phyloP scores from a whole-genome alignment of 2,888 invertebrate genomes.

The Teleogryllus oceanicus region DNA sequence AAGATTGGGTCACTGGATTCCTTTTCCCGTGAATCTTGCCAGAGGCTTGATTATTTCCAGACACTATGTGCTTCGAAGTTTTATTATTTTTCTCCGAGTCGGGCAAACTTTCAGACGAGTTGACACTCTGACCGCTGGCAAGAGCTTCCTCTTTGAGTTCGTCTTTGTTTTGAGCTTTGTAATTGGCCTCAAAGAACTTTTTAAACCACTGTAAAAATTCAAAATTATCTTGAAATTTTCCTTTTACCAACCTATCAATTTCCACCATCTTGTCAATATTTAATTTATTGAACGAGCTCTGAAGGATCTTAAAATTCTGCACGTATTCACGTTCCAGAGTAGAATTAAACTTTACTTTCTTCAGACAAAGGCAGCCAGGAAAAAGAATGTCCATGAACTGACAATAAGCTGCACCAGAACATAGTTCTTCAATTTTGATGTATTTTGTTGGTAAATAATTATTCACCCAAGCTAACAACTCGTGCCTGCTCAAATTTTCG shows the following conservation, averaged over 20 bases:
- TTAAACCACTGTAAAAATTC: constrained; percentile 99
- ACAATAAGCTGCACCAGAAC: constrained; percentile 61
- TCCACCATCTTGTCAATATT: constrained; percentile 95
- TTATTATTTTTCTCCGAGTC: neutral
- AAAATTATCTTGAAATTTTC: constrained; percentile 98
- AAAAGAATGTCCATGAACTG: constrained; percentile 58
- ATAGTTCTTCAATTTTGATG: constrained; percentile 59
- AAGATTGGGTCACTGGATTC: neutral
- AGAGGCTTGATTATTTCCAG: no score
- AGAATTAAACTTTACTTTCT: constrained; percentile 95
- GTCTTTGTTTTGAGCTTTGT: constrained; percentile 90
- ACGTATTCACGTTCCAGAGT: constrained; percentile 98
- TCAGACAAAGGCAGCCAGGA: constrained; percentile 59
- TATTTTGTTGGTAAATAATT: constrained; percentile 52
- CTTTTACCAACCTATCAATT: constrained; percentile 93
- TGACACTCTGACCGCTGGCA: neutral
- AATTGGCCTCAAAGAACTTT: constrained; percentile 99
- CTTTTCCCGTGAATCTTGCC: neutral
- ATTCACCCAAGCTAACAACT: constrained; percentile 61
- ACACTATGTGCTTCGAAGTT: neutral
- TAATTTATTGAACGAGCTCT: constrained; percentile 94
- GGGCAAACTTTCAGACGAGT: neutral
- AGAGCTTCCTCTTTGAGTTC: constrained; percentile 52
- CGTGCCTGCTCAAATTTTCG: constrained; percentile 59
- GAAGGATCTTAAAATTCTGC: constrained; percentile 97